These are phyloP conservation scores for Stichodactyla helianthus DNA, from an alignment of 64 coral and sea anemone genomes.

Conservation along the genomic window DNA sequence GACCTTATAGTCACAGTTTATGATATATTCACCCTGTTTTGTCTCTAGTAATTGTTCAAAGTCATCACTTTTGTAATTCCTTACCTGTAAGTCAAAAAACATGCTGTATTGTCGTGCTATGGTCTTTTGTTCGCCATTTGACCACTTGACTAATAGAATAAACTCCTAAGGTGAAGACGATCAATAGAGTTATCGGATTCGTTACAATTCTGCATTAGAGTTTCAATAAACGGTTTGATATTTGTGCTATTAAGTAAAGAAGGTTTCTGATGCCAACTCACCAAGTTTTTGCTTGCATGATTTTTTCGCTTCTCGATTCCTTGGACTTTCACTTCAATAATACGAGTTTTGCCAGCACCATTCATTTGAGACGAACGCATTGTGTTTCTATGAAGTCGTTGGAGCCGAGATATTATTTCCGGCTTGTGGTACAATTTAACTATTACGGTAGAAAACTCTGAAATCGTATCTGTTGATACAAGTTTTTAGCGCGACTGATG, in stretches of 20 bases:
- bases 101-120: constrained; percentile 87
- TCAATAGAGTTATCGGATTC: too few species aligned
- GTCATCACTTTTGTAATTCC: background rate
- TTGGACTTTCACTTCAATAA: constrained; percentile 3
- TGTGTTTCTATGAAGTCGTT: background rate
- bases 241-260: background rate
- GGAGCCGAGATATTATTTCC: background rate
- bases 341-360: background rate
- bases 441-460: background rate
- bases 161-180: constrained; percentile 46
- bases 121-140: constrained; percentile 64
- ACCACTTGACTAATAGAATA: constrained; percentile 65
- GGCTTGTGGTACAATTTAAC: background rate
- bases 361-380: constrained; percentile 1
- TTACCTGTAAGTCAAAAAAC: constrained; percentile 93
- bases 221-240: too few species aligned
- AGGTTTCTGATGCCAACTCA: background rate
- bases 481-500: background rate
- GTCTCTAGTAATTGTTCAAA: background rate
- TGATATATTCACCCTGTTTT: background rate
- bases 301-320: constrained; percentile 10
- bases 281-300: background rate
- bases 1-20: background rate
- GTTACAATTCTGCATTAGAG: too few species aligned
- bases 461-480: background rate